Evolutionary conservation across 2,888 invertebrate genomes (phyloP).

Genomic region (Drosophila formosana): DNA sequence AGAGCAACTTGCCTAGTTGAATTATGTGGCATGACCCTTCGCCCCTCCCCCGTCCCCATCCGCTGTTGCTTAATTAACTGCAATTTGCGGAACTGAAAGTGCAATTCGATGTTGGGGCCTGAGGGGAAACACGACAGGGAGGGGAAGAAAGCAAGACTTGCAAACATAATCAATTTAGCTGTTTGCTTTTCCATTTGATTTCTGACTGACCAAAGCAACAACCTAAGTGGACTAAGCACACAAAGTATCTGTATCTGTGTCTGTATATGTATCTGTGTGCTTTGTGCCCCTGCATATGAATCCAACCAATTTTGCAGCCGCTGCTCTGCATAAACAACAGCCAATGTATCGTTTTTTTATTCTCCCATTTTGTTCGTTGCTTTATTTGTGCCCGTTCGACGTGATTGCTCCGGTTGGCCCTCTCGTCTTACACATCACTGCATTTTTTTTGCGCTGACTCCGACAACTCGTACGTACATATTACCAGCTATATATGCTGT

Average conservation of each 20-base stretch:
- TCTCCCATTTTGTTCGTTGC: slow-evolving; percentile 4
- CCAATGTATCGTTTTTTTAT: slow-evolving; percentile 60
- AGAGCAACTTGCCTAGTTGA: slow-evolving; percentile 55
- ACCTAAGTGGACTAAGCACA: slow-evolving; percentile 35
- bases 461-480: slow-evolving; percentile 22
- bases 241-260: slow-evolving; percentile 18
- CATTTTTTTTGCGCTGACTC: slow-evolving; percentile 46
- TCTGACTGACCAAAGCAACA: slow-evolving; percentile 58
- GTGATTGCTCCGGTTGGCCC: slow-evolving; percentile 75
- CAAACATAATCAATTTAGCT: slow-evolving; percentile 72
- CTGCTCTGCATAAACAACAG: slow-evolving; percentile 69
- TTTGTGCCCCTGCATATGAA: slow-evolving; percentile 32
- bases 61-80: slow-evolving; percentile 65
- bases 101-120: slow-evolving; percentile 24
- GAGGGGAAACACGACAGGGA: slow-evolving; percentile 8
- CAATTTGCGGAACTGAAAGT: slow-evolving; percentile 63
- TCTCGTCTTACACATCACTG: slow-evolving; percentile 46
- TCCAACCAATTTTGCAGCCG: slow-evolving; percentile 51
- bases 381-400: slow-evolving; percentile 50
- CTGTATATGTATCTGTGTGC: slow-evolving; percentile 1
- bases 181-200: slow-evolving; percentile 70
- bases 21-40: slow-evolving; percentile 49
- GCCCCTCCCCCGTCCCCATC: slow-evolving; percentile 23
- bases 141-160: slow-evolving; percentile 25
- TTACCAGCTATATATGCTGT: slow-evolving; percentile 25